A percentile compares a stretch with the other conserved stretches of the same genome.
These are phyloP conservation scores for Meloe dianella DNA, from an alignment of 2,888 invertebrate species.

Conservation along the genomic window DNA sequence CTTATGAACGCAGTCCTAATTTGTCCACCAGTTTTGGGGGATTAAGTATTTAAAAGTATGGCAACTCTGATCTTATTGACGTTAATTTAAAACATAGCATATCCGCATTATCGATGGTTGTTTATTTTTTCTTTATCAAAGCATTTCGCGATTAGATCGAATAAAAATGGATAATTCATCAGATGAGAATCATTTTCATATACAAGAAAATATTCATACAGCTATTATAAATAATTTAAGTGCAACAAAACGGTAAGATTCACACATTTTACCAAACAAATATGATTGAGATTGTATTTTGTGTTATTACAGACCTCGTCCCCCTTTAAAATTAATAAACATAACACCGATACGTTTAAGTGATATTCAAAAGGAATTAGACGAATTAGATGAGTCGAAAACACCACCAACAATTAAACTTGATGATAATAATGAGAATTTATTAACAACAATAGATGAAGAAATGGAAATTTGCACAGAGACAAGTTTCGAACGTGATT, in stretches of 20 bases:
- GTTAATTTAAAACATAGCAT: too few relatives aligned
- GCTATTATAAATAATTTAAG: conserved; percentile 11
- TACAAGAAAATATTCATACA: not conserved
- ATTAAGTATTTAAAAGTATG: too few relatives aligned
- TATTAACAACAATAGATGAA: not conserved
- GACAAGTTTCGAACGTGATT: not conserved
- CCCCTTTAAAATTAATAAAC: not conserved
- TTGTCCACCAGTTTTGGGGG: too few relatives aligned
- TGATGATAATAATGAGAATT: not conserved
- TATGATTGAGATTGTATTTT: too few relatives aligned
- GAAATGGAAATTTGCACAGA: not conserved
- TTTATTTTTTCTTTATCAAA: too few relatives aligned
- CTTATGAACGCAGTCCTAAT: too few relatives aligned
- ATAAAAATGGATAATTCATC: not conserved
- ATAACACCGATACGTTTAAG: conserved; percentile 18
- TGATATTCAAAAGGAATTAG: conserved; percentile 21
- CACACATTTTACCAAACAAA: not conserved
- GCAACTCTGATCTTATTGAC: too few relatives aligned
- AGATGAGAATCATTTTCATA: not conserved
- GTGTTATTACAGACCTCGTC: not conserved
- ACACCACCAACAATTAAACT: conserved; percentile 34
- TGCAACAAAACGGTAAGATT: conserved; percentile 19
- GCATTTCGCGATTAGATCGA: too few relatives aligned
- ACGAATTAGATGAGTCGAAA: conserved; percentile 17
- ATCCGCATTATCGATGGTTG: too few relatives aligned